These are phyloP conservation scores for Glyptemys insculpta DNA, from an alignment of 2,797 vertebrate species.

Conservation along the genomic window DNA sequence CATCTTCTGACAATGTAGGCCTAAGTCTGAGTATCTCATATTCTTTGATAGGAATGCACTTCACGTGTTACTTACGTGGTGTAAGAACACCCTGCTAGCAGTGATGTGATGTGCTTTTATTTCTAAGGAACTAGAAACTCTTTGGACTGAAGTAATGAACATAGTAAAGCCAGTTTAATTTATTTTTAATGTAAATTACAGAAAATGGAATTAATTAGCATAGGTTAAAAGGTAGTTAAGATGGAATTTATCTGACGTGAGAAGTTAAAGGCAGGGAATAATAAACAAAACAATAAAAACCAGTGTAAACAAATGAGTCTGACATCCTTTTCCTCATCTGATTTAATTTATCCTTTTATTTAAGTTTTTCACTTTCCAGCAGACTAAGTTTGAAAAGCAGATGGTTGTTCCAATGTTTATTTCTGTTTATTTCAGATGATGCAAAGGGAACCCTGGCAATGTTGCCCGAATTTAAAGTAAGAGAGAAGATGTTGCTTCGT, in stretches of 20 bases:
- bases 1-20: background rate
- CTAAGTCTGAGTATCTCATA: background rate
- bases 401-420: background rate
- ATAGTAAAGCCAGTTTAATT: background rate
- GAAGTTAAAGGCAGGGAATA: background rate
- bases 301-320: background rate
- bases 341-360: constrained; percentile 29
- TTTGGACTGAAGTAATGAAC: background rate
- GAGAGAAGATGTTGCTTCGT: constrained; percentile 91
- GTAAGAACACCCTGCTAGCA: background rate
- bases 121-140: background rate
- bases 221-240: background rate
- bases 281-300: background rate
- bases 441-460: constrained; percentile 89
- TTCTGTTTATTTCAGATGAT: constrained; percentile 82
- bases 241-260: background rate
- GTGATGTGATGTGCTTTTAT: background rate
- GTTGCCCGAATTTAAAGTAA: constrained; percentile 91
- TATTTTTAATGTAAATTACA: background rate
- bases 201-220: background rate
- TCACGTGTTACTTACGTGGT: background rate
- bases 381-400: background rate
- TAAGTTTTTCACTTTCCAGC: background rate
- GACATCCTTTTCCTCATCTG: background rate
- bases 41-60: background rate